These are phyloP conservation scores for Crotophaga sulcirostris DNA, from an alignment of 2,113 vertebrate genomes.

Conservation along the genomic window DNA sequence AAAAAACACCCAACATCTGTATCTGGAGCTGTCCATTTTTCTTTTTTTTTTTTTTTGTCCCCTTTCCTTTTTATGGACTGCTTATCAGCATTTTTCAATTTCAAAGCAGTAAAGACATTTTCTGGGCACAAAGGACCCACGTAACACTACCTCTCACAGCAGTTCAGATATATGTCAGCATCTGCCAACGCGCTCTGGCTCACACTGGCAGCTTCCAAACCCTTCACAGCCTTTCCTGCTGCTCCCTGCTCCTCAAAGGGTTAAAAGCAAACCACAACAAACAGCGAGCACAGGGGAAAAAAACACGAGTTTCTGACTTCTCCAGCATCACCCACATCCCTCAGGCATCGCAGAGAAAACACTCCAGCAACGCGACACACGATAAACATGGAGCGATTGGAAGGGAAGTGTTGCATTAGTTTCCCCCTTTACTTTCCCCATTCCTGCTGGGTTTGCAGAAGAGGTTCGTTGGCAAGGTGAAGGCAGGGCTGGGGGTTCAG, in stretches of 20 bases:
- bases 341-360: neutral
- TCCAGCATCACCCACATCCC: neutral
- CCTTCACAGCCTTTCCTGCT: neutral
- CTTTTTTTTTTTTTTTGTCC: too few relatives aligned
- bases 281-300: neutral
- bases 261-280: conserved; percentile 67
- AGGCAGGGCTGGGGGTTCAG: neutral
- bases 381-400: neutral
- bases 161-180: conserved; percentile 16
- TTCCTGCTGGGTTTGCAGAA: neutral
- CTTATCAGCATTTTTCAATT: conserved; percentile 46
- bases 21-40: neutral
- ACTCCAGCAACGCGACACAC: neutral
- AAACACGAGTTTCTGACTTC: conserved; percentile 40
- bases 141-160: conserved; percentile 47
- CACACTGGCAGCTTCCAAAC: neutral
- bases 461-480: neutral
- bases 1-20: neutral
- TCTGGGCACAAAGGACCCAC: conserved; percentile 18
- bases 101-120: conserved; percentile 46
- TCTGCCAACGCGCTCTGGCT: neutral
- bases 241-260: neutral
- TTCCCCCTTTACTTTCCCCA: neutral
- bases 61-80: neutral
- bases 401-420: neutral